phyloP scores from a whole-genome alignment of 2,888 invertebrate species.

The Rotaria socialis region DNA sequence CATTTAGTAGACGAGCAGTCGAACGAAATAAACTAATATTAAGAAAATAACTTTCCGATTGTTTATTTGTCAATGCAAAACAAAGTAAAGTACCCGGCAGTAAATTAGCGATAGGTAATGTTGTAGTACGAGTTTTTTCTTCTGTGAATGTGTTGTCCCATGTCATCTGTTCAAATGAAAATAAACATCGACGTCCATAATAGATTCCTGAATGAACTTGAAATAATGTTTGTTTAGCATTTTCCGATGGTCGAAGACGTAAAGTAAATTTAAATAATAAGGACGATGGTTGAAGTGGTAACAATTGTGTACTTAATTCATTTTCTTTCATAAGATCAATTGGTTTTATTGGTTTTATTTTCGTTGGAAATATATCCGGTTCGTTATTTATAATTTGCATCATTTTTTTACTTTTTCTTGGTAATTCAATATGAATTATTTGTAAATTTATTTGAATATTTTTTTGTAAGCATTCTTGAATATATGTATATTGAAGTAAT shows the following conservation, averaged over 20 bases:
- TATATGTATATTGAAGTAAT: not conserved
- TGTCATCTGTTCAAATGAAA: not conserved
- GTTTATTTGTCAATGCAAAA: slow-evolving; percentile 20
- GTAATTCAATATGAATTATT: slow-evolving; percentile 11
- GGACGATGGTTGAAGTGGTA: not conserved
- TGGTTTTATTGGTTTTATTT: not conserved
- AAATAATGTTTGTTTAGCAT: slow-evolving; percentile 7
- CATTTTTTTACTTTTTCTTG: not conserved
- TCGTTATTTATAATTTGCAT: not conserved
- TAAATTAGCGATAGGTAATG: not conserved
- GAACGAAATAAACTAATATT: slow-evolving; percentile 25
- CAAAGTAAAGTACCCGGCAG: slow-evolving; percentile 15
- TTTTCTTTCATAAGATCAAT: not conserved
- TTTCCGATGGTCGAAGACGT: not conserved
- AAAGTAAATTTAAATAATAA: not conserved
- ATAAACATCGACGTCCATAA: slow-evolving; percentile 22
- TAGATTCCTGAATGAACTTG: slow-evolving; percentile 15
- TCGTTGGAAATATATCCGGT: not conserved
- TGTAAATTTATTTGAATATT: not conserved
- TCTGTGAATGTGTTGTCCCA: not conserved
- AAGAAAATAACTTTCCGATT: not conserved
- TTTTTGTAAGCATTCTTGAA: slow-evolving; percentile 33
- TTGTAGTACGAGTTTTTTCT: not conserved
- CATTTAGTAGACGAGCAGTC: not conserved
- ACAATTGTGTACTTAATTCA: not conserved